A percentile compares a stretch with the other conserved stretches of the same genome.
Conservation (phyloP, 1,140 invertebrate species). For the Venturia canescens region DNA sequence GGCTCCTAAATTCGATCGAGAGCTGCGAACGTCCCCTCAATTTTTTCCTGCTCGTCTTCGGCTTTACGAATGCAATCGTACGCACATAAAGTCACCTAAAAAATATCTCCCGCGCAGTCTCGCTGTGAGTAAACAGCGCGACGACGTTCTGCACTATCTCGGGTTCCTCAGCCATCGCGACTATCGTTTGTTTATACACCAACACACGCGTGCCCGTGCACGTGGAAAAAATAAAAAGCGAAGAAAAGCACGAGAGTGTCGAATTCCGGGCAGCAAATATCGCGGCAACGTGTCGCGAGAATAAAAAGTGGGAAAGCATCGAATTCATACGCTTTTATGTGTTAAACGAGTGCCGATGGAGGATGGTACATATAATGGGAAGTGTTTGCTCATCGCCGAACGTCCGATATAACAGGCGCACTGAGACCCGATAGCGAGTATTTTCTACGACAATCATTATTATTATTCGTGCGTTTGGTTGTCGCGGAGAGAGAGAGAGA, state of each 20-base stretch:
- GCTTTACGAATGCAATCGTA: no score
- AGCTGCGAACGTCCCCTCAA: no score
- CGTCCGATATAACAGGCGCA: background rate
- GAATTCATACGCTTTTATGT: no score
- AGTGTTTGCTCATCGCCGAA: constrained; percentile 56
- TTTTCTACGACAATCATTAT: background rate
- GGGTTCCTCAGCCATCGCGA: no score
- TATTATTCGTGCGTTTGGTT: background rate
- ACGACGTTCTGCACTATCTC: constrained; percentile 38
- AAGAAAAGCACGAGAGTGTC: no score
- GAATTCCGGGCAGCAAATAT: no score
- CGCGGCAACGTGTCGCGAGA: no score
- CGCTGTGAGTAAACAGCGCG: background rate
- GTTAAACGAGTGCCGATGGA: background rate
- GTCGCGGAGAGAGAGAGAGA: background rate
- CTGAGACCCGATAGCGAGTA: constrained; percentile 50
- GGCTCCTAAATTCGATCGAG: no score
- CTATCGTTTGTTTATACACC: constrained; percentile 47
- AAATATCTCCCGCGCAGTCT: constrained; percentile 41
- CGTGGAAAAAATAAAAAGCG: no score
- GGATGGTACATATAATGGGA: constrained; percentile 32
- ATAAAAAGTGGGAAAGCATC: no score
- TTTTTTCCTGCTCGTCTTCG: no score
- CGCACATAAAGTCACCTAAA: background rate
- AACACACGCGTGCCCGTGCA: no score